A percentile compares a stretch with the other conserved stretches of the same genome.
phyloP scores from a whole-genome alignment of 2,797 vertebrate species.

The Salmo trutta region DNA sequence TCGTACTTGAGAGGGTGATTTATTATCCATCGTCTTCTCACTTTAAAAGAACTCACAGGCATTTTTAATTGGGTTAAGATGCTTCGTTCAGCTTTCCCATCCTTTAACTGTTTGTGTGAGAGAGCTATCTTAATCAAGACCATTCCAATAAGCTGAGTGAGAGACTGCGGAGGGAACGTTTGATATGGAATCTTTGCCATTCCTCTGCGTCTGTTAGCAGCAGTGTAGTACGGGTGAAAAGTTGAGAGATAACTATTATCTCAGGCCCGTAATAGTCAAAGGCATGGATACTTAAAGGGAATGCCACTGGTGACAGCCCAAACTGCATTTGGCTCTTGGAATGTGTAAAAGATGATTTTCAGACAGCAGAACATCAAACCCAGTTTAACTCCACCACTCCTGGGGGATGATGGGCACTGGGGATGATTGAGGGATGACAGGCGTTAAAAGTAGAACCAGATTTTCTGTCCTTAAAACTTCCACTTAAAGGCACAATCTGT shows the following conservation, averaged over 20 bases:
- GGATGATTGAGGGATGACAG: constrained; percentile 46
- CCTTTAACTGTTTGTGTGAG: constrained; percentile 11
- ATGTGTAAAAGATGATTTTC: constrained; percentile 65
- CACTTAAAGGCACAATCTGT: not conserved
- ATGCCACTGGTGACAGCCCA: constrained; percentile 68
- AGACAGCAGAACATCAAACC: constrained; percentile 75
- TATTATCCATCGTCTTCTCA: constrained; percentile 66
- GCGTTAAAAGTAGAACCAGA: constrained; percentile 74
- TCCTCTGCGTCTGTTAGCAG: constrained; percentile 42
- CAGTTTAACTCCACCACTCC: constrained; percentile 65
- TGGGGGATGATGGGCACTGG: constrained; percentile 67
- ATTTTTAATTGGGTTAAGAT: not conserved
- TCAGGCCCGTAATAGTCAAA: constrained; percentile 60
- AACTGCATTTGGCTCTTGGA: constrained; percentile 71
- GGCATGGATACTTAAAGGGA: constrained; percentile 65
- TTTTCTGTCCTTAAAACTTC: constrained; percentile 41
- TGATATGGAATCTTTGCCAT: constrained; percentile 34
- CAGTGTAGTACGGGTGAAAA: constrained; percentile 60
- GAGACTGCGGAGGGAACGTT: constrained; percentile 16
- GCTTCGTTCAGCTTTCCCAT: not conserved
- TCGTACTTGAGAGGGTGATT: constrained; percentile 77
- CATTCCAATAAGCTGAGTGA: constrained; percentile 31
- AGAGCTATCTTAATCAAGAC: constrained; percentile 28
- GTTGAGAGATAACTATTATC: constrained; percentile 77
- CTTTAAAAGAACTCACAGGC: constrained; percentile 18